phyloP scores from a whole-genome alignment of 2,888 invertebrate species.

The Pecten maximus region DNA sequence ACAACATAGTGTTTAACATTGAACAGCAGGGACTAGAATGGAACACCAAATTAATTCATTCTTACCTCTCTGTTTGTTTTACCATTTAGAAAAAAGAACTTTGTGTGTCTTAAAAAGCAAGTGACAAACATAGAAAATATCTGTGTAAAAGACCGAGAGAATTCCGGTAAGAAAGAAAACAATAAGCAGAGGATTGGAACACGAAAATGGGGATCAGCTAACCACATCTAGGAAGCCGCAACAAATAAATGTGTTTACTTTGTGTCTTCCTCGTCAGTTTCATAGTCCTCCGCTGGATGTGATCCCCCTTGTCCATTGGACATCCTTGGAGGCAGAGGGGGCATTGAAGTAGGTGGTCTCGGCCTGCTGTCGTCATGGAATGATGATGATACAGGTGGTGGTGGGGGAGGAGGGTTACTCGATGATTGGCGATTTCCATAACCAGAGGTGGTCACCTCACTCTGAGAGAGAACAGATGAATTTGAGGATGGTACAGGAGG shows the following conservation, averaged over 20 bases:
- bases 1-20: background rate
- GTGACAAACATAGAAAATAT: constrained; percentile 12
- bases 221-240: constrained; percentile 21
- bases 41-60: background rate
- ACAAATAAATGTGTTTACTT: constrained; percentile 55
- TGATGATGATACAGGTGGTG: constrained; percentile 38
- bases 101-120: background rate
- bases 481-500: constrained; percentile 43
- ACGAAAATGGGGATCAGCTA: background rate
- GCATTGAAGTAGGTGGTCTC: constrained; percentile 33
- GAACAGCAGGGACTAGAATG: background rate
- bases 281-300: constrained; percentile 55
- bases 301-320: constrained; percentile 26
- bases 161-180: background rate
- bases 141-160: background rate
- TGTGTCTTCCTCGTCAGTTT: constrained; percentile 65
- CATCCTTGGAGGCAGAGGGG: constrained; percentile 51
- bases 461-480: constrained; percentile 42
- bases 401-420: constrained; percentile 40
- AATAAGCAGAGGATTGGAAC: constrained; percentile 18
- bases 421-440: constrained; percentile 40
- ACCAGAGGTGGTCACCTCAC: constrained; percentile 38
- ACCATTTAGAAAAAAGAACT: background rate
- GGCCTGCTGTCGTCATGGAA: background rate
- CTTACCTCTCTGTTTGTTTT: background rate